phyloP scores from a whole-genome alignment of 2,888 invertebrate species.

The Drosophila leonis region DNA sequence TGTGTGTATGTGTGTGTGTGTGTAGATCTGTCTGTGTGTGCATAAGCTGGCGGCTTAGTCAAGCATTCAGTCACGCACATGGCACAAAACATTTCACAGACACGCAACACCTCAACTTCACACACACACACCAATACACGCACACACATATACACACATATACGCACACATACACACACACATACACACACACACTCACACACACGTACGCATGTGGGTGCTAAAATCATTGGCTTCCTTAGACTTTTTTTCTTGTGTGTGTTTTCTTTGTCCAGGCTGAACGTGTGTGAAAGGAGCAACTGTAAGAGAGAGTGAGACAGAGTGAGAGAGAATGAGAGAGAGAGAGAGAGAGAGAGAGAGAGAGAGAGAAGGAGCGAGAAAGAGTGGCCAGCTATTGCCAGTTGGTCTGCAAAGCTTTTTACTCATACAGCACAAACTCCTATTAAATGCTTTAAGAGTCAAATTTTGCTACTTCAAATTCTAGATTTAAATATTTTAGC shows the following conservation, averaged over 20 bases:
- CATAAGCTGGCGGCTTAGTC: constrained; percentile 30
- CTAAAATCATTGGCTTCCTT: constrained; percentile 34
- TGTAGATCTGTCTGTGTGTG: constrained; percentile 7
- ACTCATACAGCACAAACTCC: constrained; percentile 9
- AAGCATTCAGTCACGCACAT: constrained; percentile 73
- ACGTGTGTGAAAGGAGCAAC: neutral
- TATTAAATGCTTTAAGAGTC: neutral
- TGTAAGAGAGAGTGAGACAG: neutral
- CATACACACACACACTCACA: constrained; percentile 4
- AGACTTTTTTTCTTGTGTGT: constrained; percentile 2
- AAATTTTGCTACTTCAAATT: neutral
- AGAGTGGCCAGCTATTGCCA: constrained; percentile 4
- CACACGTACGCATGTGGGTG: constrained; percentile 39
- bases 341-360: neutral
- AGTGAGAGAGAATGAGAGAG: neutral
- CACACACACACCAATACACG: constrained; percentile 21
- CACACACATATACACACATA: too few species aligned
- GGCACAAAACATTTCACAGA: constrained; percentile 69
- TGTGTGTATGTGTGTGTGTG: too few species aligned
- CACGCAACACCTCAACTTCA: constrained; percentile 68
- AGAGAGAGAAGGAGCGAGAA: neutral
- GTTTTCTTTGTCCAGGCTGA: constrained; percentile 7
- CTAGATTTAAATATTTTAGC: too few species aligned
- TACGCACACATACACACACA: constrained; percentile 16
- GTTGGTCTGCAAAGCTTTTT: neutral